These are phyloP conservation scores for Hyperoplus immaculatus DNA, from an alignment of 2,797 vertebrate genomes.

Conservation along the genomic window DNA sequence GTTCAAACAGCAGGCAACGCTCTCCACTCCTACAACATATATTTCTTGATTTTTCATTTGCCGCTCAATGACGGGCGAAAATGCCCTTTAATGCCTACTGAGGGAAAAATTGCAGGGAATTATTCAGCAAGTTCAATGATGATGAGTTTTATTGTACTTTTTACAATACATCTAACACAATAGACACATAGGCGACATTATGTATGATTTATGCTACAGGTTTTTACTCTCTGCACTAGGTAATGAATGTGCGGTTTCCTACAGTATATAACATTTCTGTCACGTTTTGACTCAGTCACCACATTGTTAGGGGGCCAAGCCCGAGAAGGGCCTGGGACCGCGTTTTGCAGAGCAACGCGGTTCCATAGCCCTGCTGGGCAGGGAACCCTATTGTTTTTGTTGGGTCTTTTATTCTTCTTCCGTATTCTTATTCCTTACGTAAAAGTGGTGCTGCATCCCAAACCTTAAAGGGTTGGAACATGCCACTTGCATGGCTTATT, in stretches of 20 bases:
- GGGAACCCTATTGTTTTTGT: too few relatives aligned
- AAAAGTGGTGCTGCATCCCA: too few relatives aligned
- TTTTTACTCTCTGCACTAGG: constrained; percentile 28
- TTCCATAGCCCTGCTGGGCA: too few relatives aligned
- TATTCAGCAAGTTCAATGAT: constrained; percentile 39
- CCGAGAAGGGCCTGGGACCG: too few relatives aligned
- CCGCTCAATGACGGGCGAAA: constrained; percentile 30
- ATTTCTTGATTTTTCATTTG: constrained; percentile 52
- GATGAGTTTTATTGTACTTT: constrained; percentile 34
- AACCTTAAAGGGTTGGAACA: too few relatives aligned
- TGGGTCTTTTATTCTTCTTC: too few relatives aligned
- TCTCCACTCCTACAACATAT: constrained; percentile 36
- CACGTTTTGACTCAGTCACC: constrained; percentile 28
- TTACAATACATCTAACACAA: constrained; percentile 24
- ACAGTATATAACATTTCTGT: constrained; percentile 41
- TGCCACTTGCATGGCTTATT: too few relatives aligned
- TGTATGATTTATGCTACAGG: constrained; percentile 36
- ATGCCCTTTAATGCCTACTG: constrained; percentile 50
- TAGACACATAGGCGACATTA: neutral
- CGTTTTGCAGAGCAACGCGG: too few relatives aligned
- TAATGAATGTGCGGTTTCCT: constrained; percentile 1
- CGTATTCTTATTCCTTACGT: too few relatives aligned
- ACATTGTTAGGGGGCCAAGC: too few relatives aligned
- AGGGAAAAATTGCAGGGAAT: constrained; percentile 56
- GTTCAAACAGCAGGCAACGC: constrained; percentile 64